Percentiles rank a stretch among this genome's conserved stretches.
These are phyloP conservation scores for Gymnocypris eckloni DNA, from an alignment of 2,797 vertebrate species.

Conservation along the genomic window DNA sequence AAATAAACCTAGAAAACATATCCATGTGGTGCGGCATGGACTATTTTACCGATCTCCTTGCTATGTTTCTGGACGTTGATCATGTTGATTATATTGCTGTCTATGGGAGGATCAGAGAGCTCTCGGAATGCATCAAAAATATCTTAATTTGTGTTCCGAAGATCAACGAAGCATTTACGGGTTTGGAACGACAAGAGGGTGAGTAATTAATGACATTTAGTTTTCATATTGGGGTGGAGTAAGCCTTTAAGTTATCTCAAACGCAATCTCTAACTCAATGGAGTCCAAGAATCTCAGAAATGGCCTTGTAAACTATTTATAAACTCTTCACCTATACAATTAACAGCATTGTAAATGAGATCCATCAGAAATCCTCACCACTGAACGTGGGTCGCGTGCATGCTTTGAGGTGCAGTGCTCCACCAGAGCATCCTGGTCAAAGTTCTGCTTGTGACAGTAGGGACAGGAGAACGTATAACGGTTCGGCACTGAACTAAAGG, in stretches of 20 bases:
- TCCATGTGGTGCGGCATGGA: too few relatives aligned
- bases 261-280: background rate
- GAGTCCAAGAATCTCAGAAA: background rate
- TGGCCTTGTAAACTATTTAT: background rate
- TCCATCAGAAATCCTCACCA: conserved; percentile 77
- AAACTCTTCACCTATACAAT: background rate
- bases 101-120: too few relatives aligned
- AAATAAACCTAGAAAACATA: too few relatives aligned
- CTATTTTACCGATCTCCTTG: too few relatives aligned
- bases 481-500: conserved; percentile 88
- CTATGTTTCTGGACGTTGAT: too few relatives aligned
- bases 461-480: conserved; percentile 96
- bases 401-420: conserved; percentile 93
- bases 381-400: conserved; percentile 87
- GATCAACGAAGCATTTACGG: too few relatives aligned
- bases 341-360: background rate
- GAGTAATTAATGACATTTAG: too few relatives aligned
- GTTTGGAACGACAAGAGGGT: too few relatives aligned
- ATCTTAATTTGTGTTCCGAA: too few relatives aligned
- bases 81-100: too few relatives aligned
- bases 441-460: conserved; percentile 92
- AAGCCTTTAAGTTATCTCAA: background rate
- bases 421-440: conserved; percentile 94
- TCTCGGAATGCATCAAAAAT: too few relatives aligned
- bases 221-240: too few relatives aligned